Conservation (phyloP, 2,113 vertebrate species). For the Charadrius vociferus region DNA sequence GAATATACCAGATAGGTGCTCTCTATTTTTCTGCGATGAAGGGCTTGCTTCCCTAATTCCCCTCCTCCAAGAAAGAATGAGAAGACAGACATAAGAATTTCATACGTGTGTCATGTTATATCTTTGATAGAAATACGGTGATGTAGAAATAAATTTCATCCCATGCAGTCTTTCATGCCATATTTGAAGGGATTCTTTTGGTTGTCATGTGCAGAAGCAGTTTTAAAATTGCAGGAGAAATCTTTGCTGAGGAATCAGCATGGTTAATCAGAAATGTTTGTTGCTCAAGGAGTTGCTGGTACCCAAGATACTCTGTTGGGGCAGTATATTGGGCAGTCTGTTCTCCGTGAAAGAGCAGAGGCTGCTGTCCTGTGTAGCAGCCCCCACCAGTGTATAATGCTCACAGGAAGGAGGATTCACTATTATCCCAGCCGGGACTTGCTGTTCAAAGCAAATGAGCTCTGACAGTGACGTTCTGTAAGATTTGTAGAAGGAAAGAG, state of each 20-base stretch:
- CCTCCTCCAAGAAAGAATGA: neutral
- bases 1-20: neutral
- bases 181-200: neutral
- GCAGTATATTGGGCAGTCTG: neutral
- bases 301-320: accelerated
- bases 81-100: neutral
- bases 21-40: neutral
- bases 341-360: neutral
- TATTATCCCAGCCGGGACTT: neutral
- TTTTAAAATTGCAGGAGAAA: neutral
- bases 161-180: accelerated
- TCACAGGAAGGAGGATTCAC: neutral
- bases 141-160: neutral
- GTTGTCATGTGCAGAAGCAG: neutral
- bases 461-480: neutral
- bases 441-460: neutral
- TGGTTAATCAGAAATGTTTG: neutral
- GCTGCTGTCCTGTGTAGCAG: neutral
- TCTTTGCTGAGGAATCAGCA: neutral
- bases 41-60: neutral
- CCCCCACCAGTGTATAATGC: neutral
- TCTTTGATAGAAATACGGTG: neutral
- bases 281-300: neutral
- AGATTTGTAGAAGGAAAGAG: neutral
- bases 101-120: neutral